phyloP scores from a whole-genome alignment of 2,113 vertebrate species.

The Tupaia tana region DNA sequence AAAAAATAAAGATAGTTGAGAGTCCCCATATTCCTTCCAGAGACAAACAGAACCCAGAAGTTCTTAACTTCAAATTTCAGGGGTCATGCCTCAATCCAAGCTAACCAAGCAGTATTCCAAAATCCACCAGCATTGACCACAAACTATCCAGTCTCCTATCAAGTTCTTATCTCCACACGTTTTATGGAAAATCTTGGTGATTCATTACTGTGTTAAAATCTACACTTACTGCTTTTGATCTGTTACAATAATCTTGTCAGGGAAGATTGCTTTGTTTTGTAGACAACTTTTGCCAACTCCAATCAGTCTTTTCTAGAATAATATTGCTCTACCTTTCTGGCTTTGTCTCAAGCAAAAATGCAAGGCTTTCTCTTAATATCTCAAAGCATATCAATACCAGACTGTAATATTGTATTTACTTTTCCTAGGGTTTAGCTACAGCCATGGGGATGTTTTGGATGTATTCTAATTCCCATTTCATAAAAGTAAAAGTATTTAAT shows the following conservation, averaged over 20 bases:
- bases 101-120: background rate
- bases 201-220: background rate
- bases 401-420: background rate
- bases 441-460: background rate
- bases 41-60: background rate
- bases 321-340: background rate
- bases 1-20: conserved; percentile 13
- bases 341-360: background rate
- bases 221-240: background rate
- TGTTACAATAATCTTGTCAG: background rate
- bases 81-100: background rate
- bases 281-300: background rate
- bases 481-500: background rate
- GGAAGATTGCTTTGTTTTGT: background rate
- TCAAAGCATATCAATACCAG: background rate
- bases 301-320: background rate
- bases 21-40: background rate
- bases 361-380: background rate
- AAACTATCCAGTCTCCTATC: background rate
- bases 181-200: background rate
- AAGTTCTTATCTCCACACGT: background rate
- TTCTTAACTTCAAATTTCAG: background rate
- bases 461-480: conserved; percentile 10
- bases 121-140: background rate
- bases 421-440: background rate